These are phyloP conservation scores for Drosophila sp. DNA, from an alignment of 1,140 invertebrate species.

Conservation along the genomic window DNA sequence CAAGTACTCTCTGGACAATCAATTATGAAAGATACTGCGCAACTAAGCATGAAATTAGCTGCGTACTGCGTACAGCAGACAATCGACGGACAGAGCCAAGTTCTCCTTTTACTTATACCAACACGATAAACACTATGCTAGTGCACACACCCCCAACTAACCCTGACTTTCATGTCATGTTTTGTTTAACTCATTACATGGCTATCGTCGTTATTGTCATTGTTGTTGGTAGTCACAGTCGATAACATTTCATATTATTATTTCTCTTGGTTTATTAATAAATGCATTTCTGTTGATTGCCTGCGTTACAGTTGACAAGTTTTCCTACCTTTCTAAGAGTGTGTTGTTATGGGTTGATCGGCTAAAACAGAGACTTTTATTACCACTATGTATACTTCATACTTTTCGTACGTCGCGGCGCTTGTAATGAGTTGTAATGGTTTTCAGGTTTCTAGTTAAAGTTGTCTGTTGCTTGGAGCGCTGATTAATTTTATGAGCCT, in stretches of 20 bases:
- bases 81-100: conserved; percentile 5
- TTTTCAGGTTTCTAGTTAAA: conserved; percentile 17
- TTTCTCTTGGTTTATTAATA: conserved; percentile 66
- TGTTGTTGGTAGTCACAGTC: conserved; percentile 46
- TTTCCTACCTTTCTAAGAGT: conserved; percentile 16
- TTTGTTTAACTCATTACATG: conserved; percentile 50
- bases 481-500: conserved; percentile 74
- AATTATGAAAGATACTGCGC: conserved; percentile 71
- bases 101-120: background rate
- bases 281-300: conserved; percentile 76
- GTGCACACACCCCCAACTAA: conserved; percentile 28
- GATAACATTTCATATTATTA: conserved; percentile 61
- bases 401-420: conserved; percentile 38
- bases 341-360: conserved; percentile 32
- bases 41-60: conserved; percentile 79
- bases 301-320: conserved; percentile 80
- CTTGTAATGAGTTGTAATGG: conserved; percentile 63
- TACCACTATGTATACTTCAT: conserved; percentile 12
- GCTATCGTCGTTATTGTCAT: conserved; percentile 26
- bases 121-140: background rate
- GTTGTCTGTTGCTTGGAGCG: conserved; percentile 28
- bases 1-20: conserved; percentile 44
- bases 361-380: conserved; percentile 21
- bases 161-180: conserved; percentile 59
- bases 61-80: conserved; percentile 68